A percentile compares a stretch with the other conserved stretches of the same genome.
phyloP scores from a whole-genome alignment of 2,113 vertebrate genomes.

The Plecturocebus donacophilus region DNA sequence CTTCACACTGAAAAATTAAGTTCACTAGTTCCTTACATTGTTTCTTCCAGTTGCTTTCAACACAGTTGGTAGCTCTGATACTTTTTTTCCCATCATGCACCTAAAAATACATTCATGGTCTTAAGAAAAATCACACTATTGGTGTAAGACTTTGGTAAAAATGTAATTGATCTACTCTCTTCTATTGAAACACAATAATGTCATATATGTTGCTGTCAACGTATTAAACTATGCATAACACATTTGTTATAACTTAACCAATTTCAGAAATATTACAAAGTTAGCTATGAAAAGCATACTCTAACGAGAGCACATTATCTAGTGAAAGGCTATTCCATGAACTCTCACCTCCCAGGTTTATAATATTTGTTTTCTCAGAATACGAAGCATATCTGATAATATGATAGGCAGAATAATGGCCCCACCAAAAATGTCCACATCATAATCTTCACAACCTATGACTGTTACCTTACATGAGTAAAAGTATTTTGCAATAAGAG shows the following conservation, averaged over 20 bases:
- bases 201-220: background rate
- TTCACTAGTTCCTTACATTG: constrained; percentile 93
- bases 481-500: background rate
- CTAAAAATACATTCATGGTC: constrained; percentile 67
- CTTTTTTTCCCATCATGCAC: constrained; percentile 74
- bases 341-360: background rate
- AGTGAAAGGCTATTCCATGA: background rate
- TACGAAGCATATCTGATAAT: background rate
- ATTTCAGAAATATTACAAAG: background rate
- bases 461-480: background rate
- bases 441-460: background rate
- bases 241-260: background rate
- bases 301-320: background rate
- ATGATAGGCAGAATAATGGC: background rate
- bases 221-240: background rate
- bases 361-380: background rate
- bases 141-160: background rate
- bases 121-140: background rate
- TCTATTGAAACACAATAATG: background rate
- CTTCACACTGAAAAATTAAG: constrained; percentile 95
- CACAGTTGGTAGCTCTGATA: constrained; percentile 68
- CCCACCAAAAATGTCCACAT: background rate
- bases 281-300: background rate
- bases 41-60: constrained; percentile 94
- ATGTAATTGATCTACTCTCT: background rate